These are phyloP conservation scores for Petrocephalus microphthalmus DNA, from an alignment of 2,113 vertebrate species.

Conservation along the genomic window DNA sequence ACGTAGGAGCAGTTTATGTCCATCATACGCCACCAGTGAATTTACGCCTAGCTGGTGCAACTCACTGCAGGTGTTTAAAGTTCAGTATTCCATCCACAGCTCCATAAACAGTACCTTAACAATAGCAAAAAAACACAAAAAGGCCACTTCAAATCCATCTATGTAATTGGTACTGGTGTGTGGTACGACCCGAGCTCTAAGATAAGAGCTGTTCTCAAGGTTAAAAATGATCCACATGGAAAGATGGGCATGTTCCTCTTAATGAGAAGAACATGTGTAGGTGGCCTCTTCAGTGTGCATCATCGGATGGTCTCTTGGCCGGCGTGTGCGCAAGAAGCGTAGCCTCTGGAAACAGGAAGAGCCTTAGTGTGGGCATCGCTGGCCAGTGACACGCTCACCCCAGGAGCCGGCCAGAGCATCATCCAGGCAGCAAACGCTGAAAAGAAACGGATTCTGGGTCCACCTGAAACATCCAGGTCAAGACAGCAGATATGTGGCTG, in stretches of 20 bases:
- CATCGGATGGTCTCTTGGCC: not conserved
- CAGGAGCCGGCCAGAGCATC: conserved; percentile 48
- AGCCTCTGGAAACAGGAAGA: not conserved
- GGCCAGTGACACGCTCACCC: not conserved
- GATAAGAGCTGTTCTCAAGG: no score
- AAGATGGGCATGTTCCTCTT: not conserved
- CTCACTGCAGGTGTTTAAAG: no score
- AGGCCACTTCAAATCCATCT: not conserved
- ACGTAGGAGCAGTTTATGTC: no score
- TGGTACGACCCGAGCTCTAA: not conserved
- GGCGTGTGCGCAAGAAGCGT: not conserved
- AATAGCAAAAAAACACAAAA: not conserved
- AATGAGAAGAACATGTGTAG: not conserved
- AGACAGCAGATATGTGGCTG: conserved; percentile 42
- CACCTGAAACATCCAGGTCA: conserved; percentile 49
- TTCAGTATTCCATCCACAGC: no score
- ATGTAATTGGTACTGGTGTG: not conserved
- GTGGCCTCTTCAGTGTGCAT: conserved; percentile 14
- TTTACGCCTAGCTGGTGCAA: no score
- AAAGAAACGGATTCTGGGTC: conserved; percentile 36
- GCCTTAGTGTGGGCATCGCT: not conserved
- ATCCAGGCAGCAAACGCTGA: conserved; percentile 40
- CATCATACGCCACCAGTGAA: no score
- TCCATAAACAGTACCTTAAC: not conserved
- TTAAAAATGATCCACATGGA: not conserved